phyloP scores from a whole-genome alignment of 2,888 invertebrate genomes.

The Drosophila barbarae region DNA sequence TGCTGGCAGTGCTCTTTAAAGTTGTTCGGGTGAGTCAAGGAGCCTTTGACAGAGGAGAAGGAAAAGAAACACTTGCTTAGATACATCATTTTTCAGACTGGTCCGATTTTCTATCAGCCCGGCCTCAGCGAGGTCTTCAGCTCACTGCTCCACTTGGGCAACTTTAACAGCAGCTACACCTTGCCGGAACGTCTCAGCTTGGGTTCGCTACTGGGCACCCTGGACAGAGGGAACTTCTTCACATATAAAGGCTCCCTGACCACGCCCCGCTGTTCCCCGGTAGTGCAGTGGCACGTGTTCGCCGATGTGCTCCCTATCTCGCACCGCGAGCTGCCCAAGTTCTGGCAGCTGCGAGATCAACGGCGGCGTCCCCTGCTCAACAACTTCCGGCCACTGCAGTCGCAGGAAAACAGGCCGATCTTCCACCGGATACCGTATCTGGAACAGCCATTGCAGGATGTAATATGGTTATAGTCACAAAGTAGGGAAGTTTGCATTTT shows the following conservation, averaged over 20 bases:
- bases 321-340: slow-evolving; percentile 64
- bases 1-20: slow-evolving; percentile 84
- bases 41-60: background rate
- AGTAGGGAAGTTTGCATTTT: background rate
- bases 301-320: slow-evolving; percentile 81
- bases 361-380: slow-evolving; percentile 51
- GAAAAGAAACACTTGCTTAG: background rate
- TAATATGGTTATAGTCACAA: slow-evolving; percentile 44
- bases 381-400: slow-evolving; percentile 69
- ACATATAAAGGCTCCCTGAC: slow-evolving; percentile 84
- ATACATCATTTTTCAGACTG: slow-evolving; percentile 26
- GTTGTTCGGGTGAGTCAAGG: slow-evolving; percentile 70
- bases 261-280: slow-evolving; percentile 86
- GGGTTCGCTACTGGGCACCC: slow-evolving; percentile 65
- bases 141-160: slow-evolving; percentile 46
- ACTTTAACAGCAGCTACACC: slow-evolving; percentile 65
- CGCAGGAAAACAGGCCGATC: slow-evolving; percentile 59
- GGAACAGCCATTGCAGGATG: slow-evolving; percentile 20
- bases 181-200: slow-evolving; percentile 61
- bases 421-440: slow-evolving; percentile 78
- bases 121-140: slow-evolving; percentile 65
- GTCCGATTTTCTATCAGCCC: slow-evolving; percentile 49
- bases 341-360: slow-evolving; percentile 67
- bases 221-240: slow-evolving; percentile 70
- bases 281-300: slow-evolving; percentile 86